A percentile compares a stretch with the other conserved stretches of the same genome.
phyloP scores from a whole-genome alignment of 2,888 invertebrate genomes.

The Ormyrus labotus region DNA sequence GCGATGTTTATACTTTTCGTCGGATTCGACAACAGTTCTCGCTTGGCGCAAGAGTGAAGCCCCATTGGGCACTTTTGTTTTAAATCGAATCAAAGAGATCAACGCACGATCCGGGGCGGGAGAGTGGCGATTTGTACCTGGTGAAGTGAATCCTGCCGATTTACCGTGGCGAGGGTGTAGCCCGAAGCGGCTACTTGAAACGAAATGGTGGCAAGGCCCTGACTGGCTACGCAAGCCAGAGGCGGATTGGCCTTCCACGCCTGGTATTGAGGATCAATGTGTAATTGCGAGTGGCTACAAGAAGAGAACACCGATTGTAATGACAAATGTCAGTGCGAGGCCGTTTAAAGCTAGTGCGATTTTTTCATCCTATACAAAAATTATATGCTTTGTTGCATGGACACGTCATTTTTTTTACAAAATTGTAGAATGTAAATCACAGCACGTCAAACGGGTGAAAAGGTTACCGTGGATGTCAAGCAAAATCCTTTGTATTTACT shows the following conservation, averaged over 20 bases:
- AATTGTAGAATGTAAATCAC: neutral
- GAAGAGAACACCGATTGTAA: neutral
- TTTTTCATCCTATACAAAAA: neutral
- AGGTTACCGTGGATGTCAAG: no score
- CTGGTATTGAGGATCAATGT: neutral
- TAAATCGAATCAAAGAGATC: slow-evolving; percentile 64
- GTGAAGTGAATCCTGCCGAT: slow-evolving; percentile 65
- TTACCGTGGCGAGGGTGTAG: slow-evolving; percentile 67
- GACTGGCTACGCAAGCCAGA: neutral
- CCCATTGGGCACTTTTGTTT: slow-evolving; percentile 61
- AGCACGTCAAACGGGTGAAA: neutral
- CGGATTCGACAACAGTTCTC: neutral
- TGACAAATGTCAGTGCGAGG: neutral
- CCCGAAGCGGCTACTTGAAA: slow-evolving; percentile 60
- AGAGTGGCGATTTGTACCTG: slow-evolving; percentile 64
- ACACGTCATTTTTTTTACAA: neutral
- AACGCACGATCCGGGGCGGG: slow-evolving; percentile 45
- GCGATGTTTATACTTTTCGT: neutral
- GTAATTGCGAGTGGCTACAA: neutral
- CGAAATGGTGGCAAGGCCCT: neutral
- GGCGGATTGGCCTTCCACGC: neutral
- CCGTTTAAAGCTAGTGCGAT: neutral
- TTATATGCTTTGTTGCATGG: no score
- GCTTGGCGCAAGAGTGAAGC: slow-evolving; percentile 38
- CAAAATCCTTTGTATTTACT: neutral